Percentiles rank a stretch among this genome's conserved stretches.
Evolutionary conservation across 2,113 vertebrate species (phyloP).

Genomic region (Nannobrachium achirus): DNA sequence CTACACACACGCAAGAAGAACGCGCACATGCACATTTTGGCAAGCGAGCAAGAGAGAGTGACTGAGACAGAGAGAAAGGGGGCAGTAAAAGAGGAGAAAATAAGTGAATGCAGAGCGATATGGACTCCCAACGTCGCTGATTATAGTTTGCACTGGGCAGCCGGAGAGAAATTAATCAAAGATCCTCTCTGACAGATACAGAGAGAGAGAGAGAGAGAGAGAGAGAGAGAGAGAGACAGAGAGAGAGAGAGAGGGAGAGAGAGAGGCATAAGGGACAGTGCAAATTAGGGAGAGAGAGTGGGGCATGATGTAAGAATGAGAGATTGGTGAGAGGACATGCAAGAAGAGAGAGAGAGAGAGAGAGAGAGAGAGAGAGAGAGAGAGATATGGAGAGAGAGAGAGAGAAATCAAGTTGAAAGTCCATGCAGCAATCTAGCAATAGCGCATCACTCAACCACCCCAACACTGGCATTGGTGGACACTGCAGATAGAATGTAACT

Average conservation of each 20-base stretch:
- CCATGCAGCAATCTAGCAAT: constrained; percentile 26
- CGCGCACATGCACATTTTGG: background rate
- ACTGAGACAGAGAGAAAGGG: constrained; percentile 25
- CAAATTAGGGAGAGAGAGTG: constrained; percentile 3
- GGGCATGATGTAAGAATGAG: constrained; percentile 11
- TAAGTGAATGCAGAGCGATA: constrained; percentile 24
- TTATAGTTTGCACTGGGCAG: constrained; percentile 46
- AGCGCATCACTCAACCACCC: constrained; percentile 26
- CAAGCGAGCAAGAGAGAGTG: constrained; percentile 24
- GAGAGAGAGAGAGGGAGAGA: constrained; percentile 8
- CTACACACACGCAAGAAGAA: constrained; percentile 14
- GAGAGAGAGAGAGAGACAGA: constrained; percentile 14
- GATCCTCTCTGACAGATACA: constrained; percentile 22
- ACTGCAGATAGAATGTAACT: constrained; percentile 13
- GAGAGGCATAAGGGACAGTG: background rate
- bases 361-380: background rate
- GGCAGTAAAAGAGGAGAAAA: background rate
- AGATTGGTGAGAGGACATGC: constrained; percentile 1
- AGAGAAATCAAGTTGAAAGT: constrained; percentile 3
- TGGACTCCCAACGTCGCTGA: constrained; percentile 42
- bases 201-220: constrained; percentile 9
- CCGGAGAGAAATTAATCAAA: constrained; percentile 59
- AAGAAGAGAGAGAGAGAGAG: constrained; percentile 10
- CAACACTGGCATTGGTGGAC: constrained; percentile 16
- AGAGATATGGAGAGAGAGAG: constrained; percentile 23